Base-by-base conservation (phyloP, 2,797 vertebrate species). In the Mastacembelus armatus region DNA sequence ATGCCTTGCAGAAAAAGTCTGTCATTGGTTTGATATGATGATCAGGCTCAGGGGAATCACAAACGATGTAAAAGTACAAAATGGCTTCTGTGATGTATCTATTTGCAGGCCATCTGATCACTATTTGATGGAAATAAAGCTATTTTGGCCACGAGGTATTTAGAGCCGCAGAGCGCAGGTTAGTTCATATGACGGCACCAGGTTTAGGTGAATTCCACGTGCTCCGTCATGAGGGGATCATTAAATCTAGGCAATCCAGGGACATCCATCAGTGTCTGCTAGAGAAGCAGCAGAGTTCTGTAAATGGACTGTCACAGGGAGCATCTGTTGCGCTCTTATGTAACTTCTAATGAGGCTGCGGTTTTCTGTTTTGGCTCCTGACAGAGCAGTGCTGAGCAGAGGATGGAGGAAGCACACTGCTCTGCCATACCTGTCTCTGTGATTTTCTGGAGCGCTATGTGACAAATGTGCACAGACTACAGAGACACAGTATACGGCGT, bases 281-380 rank as follows among this genome's bases (percentile, higher is more conserved):
- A 64, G 68, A 51, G 74, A n/a, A 64, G 74, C 73, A 43, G 72
- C 60, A 51, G 42, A 44, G 65, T 36, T 74, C 1, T 1, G 55
- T 65, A n/a, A 49, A 65, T 44, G 70, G 60, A 71, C 67, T 35
- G 71, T 84, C 75, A 87, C 76, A 86, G 56, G 40, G 78, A 89
- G 76, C 74, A 82, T 82, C 83, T 89, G 81, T 81, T 81, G 61
- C 75, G 49, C 64, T 26, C 65, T 91, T 88, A 88, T 42, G 49
- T 77, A 88, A 92, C 40, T 1, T 52, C 74, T 86, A 87, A 89
- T 81, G 73, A 86, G 81, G 40, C 74, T 77, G 80, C 2, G 79
- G 86, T 82, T 88, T 72, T 47, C 15, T 58, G 48, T 39, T 72
- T 72, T 80, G 81, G 73, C 77, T 76, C 26, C 68, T 59, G 67